Evolutionary conservation across 2,888 invertebrate species (phyloP).

Genomic region (Orthosia gothica): DNA sequence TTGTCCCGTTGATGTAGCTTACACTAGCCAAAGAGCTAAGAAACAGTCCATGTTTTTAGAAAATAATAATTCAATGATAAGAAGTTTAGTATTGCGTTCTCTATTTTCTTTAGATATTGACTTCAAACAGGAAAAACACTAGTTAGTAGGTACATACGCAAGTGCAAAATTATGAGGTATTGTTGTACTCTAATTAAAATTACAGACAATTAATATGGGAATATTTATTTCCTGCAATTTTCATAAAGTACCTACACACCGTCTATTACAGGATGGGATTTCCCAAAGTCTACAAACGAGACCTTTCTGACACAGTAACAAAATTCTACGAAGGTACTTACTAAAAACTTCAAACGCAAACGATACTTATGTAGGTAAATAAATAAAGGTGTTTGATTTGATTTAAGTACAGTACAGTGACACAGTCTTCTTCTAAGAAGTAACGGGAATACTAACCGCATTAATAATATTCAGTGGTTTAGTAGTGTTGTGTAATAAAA

Average conservation of each 20-base stretch:
- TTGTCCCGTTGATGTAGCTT: no score
- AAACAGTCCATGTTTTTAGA: no score
- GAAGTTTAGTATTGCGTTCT: not conserved
- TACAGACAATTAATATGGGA: not conserved
- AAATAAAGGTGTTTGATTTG: conserved; percentile 19
- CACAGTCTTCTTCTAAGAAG: conserved; percentile 49
- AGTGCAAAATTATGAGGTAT: not conserved
- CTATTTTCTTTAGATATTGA: not conserved
- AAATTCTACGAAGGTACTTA: conserved; percentile 1
- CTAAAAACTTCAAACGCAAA: not conserved
- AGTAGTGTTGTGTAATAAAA: conserved; percentile 39
- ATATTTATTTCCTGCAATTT: conserved; percentile 14
- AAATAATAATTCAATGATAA: no score
- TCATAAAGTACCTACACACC: not conserved
- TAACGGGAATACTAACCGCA: conserved; percentile 63
- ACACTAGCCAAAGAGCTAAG: no score
- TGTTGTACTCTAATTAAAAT: not conserved
- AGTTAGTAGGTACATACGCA: not conserved
- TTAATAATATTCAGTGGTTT: conserved; percentile 50
- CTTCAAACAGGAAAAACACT: conserved; percentile 14
- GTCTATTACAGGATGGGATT: conserved; percentile 16
- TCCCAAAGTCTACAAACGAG: not conserved
- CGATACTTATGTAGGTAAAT: conserved; percentile 5
- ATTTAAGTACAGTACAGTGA: conserved; percentile 22
- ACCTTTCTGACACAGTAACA: not conserved